A percentile compares a stretch with the other conserved stretches of the same genome.
phyloP scores from a whole-genome alignment of 2,888 invertebrate genomes.

The Thera obeliscata region DNA sequence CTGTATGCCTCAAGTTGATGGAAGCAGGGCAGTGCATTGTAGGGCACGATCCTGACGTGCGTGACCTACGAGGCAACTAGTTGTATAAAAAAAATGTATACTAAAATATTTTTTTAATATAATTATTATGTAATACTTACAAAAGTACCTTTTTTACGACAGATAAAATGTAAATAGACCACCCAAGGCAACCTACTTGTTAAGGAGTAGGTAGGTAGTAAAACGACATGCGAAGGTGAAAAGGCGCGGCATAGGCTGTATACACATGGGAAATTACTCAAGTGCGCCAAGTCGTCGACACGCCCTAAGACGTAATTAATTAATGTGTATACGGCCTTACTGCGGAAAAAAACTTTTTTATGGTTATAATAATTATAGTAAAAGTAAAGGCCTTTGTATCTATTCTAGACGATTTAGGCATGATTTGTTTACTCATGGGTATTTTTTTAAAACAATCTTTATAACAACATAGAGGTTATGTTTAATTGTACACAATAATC shows the following conservation, averaged over 20 bases:
- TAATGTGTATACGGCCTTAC: conserved; percentile 53
- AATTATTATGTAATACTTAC: too few species aligned
- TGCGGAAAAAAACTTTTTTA: conserved; percentile 18
- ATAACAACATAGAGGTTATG: too few species aligned
- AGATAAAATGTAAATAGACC: not conserved
- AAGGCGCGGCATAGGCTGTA: conserved; percentile 70
- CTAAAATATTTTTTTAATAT: too few species aligned
- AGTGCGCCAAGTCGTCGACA: conserved; percentile 60
- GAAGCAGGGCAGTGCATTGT: too few species aligned
- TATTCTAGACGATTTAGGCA: too few species aligned
- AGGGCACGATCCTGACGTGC: too few species aligned
- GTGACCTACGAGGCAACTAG: too few species aligned
- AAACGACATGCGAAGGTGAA: conserved; percentile 52
- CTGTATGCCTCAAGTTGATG: too few species aligned
- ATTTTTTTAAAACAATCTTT: too few species aligned
- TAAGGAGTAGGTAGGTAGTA: conserved; percentile 58
- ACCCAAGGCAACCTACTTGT: conserved; percentile 10
- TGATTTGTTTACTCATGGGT: too few species aligned
- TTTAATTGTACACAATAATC: not conserved
- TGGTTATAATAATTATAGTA: not conserved
- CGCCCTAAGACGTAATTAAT: conserved; percentile 80
- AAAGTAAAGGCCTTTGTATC: conserved; percentile 2
- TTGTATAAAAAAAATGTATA: too few species aligned
- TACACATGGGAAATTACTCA: conserved; percentile 77
- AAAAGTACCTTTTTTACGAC: too few species aligned